Percentiles rank a stretch among this genome's conserved stretches.
These are phyloP conservation scores for Lemur catta DNA, from an alignment of 2,797 vertebrate genomes.

Conservation along the genomic window DNA sequence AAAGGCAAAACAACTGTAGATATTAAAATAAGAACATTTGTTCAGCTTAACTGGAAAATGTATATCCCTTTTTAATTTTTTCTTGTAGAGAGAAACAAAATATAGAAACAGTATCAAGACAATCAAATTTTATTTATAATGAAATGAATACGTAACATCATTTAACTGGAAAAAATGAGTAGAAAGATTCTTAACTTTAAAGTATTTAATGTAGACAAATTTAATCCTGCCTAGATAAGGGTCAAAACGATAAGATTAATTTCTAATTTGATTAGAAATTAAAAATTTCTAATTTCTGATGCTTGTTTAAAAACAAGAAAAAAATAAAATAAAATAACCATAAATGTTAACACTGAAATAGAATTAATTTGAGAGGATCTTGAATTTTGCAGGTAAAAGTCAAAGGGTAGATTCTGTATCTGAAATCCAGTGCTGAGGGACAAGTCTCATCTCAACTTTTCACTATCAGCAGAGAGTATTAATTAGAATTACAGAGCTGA, in stretches of 20 bases:
- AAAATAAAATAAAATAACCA: background rate
- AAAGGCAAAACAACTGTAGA: background rate
- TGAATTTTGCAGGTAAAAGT: background rate
- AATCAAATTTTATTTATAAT: background rate
- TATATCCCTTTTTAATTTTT: background rate
- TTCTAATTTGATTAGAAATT: background rate
- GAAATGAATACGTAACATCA: background rate
- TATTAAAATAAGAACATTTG: background rate
- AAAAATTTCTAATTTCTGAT: background rate
- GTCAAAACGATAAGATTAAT: background rate
- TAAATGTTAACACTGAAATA: background rate
- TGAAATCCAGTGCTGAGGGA: background rate
- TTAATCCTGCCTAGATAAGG: background rate
- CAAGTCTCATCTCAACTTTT: background rate
- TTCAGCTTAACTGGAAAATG: background rate
- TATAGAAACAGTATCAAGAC: background rate
- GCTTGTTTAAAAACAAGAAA: background rate
- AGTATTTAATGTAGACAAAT: background rate
- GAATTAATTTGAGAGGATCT: background rate
- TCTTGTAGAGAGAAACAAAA: background rate
- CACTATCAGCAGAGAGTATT: background rate
- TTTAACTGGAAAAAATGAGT: background rate
- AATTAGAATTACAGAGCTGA: background rate
- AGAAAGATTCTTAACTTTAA: background rate
- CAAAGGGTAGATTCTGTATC: background rate